Conservation (phyloP, 2,113 vertebrate species). For the Bostrychus sinensis region DNA sequence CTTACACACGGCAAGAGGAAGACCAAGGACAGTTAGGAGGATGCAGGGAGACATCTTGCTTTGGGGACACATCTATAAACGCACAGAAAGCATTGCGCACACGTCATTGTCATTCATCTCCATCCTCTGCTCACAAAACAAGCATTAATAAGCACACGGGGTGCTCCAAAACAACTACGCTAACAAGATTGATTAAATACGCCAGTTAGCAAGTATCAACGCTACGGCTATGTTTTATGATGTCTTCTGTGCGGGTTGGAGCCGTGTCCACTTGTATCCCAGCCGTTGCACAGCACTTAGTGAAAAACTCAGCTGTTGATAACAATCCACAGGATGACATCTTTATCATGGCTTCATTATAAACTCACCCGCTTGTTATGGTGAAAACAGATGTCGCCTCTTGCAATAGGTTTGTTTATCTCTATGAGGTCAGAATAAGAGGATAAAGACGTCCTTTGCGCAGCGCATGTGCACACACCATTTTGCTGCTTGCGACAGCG, state of each 20-base stretch:
- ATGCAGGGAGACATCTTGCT: slow-evolving; percentile 61
- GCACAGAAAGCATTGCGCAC: neutral
- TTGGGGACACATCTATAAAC: slow-evolving; percentile 21
- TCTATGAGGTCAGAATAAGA: slow-evolving; percentile 8
- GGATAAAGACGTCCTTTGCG: slow-evolving; percentile 37
- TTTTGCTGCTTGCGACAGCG: slow-evolving; percentile 6
- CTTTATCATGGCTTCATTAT: neutral
- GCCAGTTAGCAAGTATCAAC: neutral
- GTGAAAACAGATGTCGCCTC: neutral
- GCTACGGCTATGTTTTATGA: no score
- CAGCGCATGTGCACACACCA: slow-evolving; percentile 44
- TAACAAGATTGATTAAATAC: neutral
- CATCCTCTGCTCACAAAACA: slow-evolving; percentile 26
- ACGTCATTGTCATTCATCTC: slow-evolving; percentile 25
- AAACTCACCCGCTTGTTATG: slow-evolving; percentile 51
- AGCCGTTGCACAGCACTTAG: neutral
- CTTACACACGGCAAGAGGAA: slow-evolving; percentile 55
- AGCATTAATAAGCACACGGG: slow-evolving; percentile 19
- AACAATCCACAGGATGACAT: neutral
- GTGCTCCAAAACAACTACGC: neutral
- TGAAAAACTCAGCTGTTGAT: neutral
- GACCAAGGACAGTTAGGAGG: slow-evolving; percentile 33
- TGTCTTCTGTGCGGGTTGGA: slow-evolving; percentile 7
- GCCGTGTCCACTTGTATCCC: slow-evolving; percentile 29
- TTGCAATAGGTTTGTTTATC: slow-evolving; percentile 10